A percentile compares a stretch with the other conserved stretches of the same genome.
phyloP scores from a whole-genome alignment of 2,113 vertebrate species.

The Promerops cafer region DNA sequence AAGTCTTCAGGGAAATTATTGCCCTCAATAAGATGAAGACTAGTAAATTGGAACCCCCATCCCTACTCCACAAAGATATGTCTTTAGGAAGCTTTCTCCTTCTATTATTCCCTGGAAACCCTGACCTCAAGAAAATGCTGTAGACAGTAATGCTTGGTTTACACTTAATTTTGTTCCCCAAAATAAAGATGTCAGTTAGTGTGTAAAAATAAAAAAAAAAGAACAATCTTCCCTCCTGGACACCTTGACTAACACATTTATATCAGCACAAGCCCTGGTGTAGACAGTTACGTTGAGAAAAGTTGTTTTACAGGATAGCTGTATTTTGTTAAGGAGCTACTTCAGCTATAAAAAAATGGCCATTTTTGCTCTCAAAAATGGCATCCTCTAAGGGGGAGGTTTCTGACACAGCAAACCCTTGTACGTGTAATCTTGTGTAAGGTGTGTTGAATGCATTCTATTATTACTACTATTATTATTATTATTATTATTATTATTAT shows the following conservation, averaged over 20 bases:
- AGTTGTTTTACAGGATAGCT: background rate
- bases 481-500: background rate
- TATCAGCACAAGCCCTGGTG: background rate
- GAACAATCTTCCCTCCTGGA: background rate
- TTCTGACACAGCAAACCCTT: background rate
- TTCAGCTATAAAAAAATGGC: background rate
- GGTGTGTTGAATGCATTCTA: background rate
- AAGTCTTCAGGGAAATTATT: constrained; percentile 69
- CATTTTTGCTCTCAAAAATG: background rate
- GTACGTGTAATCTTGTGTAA: background rate
- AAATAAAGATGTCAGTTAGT: constrained; percentile 49
- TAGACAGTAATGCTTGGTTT: constrained; percentile 20
- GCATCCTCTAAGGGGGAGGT: background rate
- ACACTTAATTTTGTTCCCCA: constrained; percentile 35
- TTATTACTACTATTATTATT: background rate
- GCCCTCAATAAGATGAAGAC: constrained; percentile 60
- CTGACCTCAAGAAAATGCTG: constrained; percentile 22
- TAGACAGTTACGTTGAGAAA: background rate
- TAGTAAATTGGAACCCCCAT: constrained; percentile 58
- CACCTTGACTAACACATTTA: background rate
- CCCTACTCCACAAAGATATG: constrained; percentile 59
- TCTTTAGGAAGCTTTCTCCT: constrained; percentile 51
- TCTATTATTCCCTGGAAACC: constrained; percentile 45
- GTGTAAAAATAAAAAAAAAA: background rate
- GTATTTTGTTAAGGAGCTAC: background rate